Evolutionary conservation across 2,888 invertebrate species (phyloP).

Genomic region (Trissonchulus latispiculum): DNA sequence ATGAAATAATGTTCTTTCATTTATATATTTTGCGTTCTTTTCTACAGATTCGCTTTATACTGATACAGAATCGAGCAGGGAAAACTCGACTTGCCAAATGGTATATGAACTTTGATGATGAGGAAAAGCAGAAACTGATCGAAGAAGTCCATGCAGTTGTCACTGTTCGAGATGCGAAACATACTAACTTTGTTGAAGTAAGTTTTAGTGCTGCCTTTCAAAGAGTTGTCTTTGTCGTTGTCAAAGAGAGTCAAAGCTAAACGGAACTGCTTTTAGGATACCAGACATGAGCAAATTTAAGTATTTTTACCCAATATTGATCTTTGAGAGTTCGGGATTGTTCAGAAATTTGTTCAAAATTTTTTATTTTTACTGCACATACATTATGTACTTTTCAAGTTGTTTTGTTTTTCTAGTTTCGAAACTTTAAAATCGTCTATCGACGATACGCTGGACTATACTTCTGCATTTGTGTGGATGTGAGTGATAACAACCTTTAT

Average conservation of each 20-base stretch:
- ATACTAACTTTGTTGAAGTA: slow-evolving; percentile 99
- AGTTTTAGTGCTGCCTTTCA: no score
- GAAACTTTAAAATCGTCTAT: slow-evolving; percentile 99
- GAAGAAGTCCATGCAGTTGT: slow-evolving; percentile 98
- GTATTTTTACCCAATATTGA: neutral
- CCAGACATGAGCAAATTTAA: neutral
- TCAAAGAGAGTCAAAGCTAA: neutral
- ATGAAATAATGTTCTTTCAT: no score
- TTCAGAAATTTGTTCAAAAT: no score
- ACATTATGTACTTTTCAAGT: neutral
- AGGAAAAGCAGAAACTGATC: slow-evolving; percentile 97
- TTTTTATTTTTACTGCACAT: neutral
- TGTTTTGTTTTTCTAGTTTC: slow-evolving; percentile 64
- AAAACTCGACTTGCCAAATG: slow-evolving; percentile 98
- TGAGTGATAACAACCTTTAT: slow-evolving; percentile 95
- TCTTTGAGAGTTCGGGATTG: no score
- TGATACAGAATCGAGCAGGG: slow-evolving; percentile 98
- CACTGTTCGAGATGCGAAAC: slow-evolving; percentile 96
- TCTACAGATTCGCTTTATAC: slow-evolving; percentile 80
- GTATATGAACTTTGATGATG: slow-evolving; percentile 99
- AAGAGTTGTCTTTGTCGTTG: neutral
- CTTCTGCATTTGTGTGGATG: slow-evolving; percentile 99
- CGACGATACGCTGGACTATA: slow-evolving; percentile 95
- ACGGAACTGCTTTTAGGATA: neutral
- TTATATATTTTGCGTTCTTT: no score